Conservation (phyloP, 1,140 invertebrate species). For the Riptortus pedestris region DNA sequence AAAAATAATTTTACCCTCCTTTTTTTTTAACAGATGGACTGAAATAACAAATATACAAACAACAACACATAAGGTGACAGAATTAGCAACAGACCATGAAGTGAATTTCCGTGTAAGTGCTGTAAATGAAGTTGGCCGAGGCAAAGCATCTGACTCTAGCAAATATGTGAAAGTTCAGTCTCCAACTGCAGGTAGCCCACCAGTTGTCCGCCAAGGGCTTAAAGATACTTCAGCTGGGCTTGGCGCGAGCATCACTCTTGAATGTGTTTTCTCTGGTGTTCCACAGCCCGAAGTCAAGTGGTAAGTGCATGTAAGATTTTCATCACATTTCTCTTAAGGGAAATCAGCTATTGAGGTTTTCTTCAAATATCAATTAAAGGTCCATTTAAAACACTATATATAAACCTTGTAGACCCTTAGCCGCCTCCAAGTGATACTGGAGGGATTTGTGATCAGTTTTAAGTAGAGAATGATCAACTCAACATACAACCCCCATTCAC, state of each 20-base stretch:
- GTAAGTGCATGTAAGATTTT: conserved; percentile 42
- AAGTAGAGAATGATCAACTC: no score
- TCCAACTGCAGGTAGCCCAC: conserved; percentile 43
- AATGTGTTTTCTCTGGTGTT: conserved; percentile 66
- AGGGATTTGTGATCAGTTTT: no score
- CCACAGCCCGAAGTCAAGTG: conserved; percentile 76
- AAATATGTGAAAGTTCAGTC: conserved; percentile 46
- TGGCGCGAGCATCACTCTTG: conserved; percentile 51
- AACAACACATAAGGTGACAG: conserved; percentile 51
- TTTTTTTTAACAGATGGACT: conserved; percentile 46
- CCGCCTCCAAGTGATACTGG: no score
- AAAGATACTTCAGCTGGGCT: conserved; percentile 47
- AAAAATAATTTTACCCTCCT: no score
- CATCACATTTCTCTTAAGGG: neutral
- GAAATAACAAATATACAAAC: conserved; percentile 51
- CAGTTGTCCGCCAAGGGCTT: conserved; percentile 50
- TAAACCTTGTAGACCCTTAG: no score
- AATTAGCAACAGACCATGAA: conserved; percentile 56
- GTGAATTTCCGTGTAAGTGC: conserved; percentile 66
- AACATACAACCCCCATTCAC: no score
- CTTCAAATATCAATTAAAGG: neutral
- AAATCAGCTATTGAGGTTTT: neutral
- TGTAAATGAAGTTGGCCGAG: conserved; percentile 60
- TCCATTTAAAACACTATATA: neutral
- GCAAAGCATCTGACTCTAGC: conserved; percentile 47